Evolutionary conservation across 2,113 vertebrate genomes (phyloP).

Genomic region (Anthoscopus minutus): DNA sequence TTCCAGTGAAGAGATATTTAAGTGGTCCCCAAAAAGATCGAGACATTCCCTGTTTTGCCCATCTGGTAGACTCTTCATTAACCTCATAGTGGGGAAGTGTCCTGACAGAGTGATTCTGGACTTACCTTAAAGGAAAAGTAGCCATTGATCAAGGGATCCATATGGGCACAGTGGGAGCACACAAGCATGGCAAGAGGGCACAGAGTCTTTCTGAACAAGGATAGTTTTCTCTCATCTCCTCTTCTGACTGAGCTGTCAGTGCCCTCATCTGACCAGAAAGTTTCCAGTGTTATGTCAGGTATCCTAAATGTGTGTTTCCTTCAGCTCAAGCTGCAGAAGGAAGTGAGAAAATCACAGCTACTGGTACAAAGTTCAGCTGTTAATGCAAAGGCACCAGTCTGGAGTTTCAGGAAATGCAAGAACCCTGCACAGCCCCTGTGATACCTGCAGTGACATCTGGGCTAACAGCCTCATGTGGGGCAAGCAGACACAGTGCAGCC

Average conservation of each 20-base stretch:
- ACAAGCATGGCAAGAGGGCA: too few species aligned
- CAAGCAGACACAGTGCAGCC: not conserved
- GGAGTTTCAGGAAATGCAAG: not conserved
- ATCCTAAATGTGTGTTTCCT: not conserved
- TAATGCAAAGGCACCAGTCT: not conserved
- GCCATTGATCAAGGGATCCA: not conserved
- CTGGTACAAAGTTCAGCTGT: not conserved
- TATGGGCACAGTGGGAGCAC: not conserved
- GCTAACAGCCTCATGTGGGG: rapidly evolving
- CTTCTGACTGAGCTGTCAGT: not conserved
- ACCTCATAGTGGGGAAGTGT: not conserved
- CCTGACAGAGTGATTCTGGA: not conserved
- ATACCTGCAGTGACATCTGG: not conserved
- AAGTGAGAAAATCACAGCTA: not conserved
- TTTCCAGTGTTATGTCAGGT: not conserved
- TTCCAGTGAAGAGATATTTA: not conserved
- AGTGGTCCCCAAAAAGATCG: not conserved
- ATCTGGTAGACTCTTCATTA: not conserved
- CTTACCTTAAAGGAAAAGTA: not conserved
- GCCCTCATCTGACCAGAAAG: not conserved
- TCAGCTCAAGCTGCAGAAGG: not conserved
- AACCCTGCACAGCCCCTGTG: not conserved
- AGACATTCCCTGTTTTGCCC: not conserved
- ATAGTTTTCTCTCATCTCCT: not conserved
- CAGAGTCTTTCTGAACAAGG: not conserved